Evolutionary conservation across 1,140 invertebrate species (phyloP).

Genomic region (Oncopodura yosiiana): DNA sequence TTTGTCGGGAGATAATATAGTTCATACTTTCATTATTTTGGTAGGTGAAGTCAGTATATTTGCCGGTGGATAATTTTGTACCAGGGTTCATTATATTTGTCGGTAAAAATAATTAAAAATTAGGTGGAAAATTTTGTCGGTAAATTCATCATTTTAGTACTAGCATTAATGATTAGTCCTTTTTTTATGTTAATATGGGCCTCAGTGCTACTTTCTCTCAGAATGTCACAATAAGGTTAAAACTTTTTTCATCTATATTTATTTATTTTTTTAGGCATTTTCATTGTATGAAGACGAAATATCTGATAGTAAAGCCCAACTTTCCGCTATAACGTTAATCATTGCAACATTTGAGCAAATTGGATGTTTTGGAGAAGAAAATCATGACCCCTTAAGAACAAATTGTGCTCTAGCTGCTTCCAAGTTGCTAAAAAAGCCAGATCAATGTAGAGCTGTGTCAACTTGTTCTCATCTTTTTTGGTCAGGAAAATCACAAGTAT

Average conservation of each 20-base stretch:
- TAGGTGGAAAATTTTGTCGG: too few species aligned
- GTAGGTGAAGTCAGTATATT: too few species aligned
- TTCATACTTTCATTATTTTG: too few species aligned
- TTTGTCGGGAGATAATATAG: too few species aligned
- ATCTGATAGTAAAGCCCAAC: conserved; percentile 90
- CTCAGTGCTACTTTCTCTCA: neutral
- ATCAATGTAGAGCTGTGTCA: conserved; percentile 86
- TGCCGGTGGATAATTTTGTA: too few species aligned
- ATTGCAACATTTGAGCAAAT: conserved; percentile 93
- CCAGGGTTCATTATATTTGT: too few species aligned
- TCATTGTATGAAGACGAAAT: conserved; percentile 98
- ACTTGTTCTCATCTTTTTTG: conserved; percentile 92
- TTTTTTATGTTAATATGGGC: neutral
- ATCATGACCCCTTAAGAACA: conserved; percentile 89
- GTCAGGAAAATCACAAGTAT: conserved; percentile 69
- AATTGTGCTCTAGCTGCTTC: conserved; percentile 89
- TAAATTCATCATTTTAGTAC: too few species aligned
- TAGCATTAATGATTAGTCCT: neutral
- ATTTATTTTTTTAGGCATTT: conserved; percentile 57
- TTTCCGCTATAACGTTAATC: conserved; percentile 89
- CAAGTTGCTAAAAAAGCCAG: conserved; percentile 93
- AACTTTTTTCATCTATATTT: neutral
- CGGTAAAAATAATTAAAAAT: too few species aligned
- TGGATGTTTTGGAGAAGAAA: conserved; percentile 87
- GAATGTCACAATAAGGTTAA: too few species aligned